A percentile compares a stretch with the other conserved stretches of the same genome.
These are phyloP conservation scores for Scrobipalpa atriplicella DNA, from an alignment of 2,888 invertebrate species.

Conservation along the genomic window DNA sequence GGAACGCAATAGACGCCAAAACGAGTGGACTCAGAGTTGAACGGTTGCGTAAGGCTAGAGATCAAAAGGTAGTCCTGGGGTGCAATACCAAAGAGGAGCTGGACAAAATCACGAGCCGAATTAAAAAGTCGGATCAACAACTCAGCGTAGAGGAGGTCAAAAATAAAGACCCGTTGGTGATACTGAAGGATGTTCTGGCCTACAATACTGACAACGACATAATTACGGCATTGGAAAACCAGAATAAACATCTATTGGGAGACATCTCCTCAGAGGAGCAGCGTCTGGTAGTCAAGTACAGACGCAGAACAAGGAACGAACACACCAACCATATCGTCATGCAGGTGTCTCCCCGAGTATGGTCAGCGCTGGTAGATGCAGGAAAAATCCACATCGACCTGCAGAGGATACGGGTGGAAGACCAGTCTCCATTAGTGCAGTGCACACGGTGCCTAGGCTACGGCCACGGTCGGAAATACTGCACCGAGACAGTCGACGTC, in stretches of 20 bases:
- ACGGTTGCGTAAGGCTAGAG: constrained; percentile 29
- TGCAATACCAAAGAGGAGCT: constrained; percentile 26
- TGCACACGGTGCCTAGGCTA: constrained; percentile 18
- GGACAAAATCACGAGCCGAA: not conserved
- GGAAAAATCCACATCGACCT: constrained; percentile 1
- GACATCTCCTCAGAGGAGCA: not conserved
- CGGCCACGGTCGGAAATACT: constrained; percentile 9
- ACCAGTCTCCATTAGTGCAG: constrained; percentile 14
- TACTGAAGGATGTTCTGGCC: constrained; percentile 4
- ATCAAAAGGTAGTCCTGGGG: constrained; percentile 30
- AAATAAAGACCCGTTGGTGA: constrained; percentile 17
- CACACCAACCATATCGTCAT: not conserved
- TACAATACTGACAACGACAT: not conserved
- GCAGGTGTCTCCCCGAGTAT: not conserved
- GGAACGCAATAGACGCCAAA: constrained; percentile 32
- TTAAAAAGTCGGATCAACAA: too few species aligned
- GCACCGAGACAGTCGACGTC: constrained; percentile 5
- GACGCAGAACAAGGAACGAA: not conserved
- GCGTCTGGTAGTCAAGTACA: not conserved
- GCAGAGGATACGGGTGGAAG: not conserved
- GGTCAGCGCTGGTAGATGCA: too few species aligned
- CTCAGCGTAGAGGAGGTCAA: constrained; percentile 1
- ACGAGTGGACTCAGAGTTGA: constrained; percentile 19
- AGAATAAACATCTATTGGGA: not conserved
- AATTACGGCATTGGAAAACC: not conserved